Evolutionary conservation across 2,797 vertebrate species (phyloP).

Genomic region (Hafferia zeledoni): DNA sequence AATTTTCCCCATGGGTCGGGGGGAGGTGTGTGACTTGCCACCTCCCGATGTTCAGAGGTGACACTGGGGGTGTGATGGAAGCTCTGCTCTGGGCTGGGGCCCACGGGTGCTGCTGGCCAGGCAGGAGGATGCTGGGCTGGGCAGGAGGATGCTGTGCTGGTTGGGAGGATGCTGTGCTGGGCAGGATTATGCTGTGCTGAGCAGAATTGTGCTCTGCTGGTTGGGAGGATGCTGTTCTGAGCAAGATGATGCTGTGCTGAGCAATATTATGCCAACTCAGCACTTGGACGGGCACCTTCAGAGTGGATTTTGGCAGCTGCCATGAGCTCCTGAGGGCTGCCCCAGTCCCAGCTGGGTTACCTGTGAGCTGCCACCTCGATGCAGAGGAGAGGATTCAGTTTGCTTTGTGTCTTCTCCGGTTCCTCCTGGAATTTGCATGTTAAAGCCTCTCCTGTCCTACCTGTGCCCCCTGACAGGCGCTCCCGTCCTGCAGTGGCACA

Average conservation of each 20-base stretch:
- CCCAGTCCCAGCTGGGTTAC: not conserved
- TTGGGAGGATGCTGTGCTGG: too few relatives aligned
- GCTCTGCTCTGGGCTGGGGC: not conserved
- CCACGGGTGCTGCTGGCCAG: fast-evolving
- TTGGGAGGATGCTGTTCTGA: too few relatives aligned
- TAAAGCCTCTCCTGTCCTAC: not conserved
- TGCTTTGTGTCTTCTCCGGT: not conserved
- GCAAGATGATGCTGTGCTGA: not conserved
- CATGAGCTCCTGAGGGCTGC: fast-evolving
- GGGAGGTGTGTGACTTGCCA: not conserved
- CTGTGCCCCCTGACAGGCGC: not conserved
- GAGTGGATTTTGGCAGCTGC: not conserved
- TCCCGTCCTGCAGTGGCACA: not conserved
- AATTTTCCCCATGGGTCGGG: fast-evolving
- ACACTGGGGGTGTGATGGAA: not conserved
- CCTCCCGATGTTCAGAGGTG: fast-evolving
- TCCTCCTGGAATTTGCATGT: not conserved
- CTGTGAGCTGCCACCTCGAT: fast-evolving
- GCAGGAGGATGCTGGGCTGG: not conserved
- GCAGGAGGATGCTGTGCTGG: not conserved
- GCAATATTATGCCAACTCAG: not conserved
- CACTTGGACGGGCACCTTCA: not conserved
- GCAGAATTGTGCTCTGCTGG: too few relatives aligned
- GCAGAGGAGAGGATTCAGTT: not conserved
- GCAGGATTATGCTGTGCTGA: not conserved